Evolutionary conservation across 2,113 vertebrate species (phyloP), one percentile per base, ranked within the genome.

Genomic region (Nothobranchius kuhntae): DNA sequence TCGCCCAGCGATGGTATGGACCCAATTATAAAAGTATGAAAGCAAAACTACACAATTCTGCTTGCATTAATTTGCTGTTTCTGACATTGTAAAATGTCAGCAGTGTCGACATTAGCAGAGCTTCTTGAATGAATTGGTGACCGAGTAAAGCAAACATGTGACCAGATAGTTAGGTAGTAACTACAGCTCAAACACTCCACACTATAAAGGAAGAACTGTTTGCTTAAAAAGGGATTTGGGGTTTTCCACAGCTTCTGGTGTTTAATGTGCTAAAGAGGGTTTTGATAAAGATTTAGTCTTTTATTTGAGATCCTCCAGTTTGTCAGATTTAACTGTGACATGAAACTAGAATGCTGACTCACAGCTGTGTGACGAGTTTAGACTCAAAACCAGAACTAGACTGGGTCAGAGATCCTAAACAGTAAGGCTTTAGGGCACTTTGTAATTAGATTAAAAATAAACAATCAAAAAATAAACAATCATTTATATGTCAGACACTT

Each of bases 151-250:
- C 0, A 17, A 75, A 26, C 76, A 73, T 68, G 57, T 86, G 75
- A 83, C 64, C 26, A 26, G 40, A 35, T 48, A 51, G 75, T 83
- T 73, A 78, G 50, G 52, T 17, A 74, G 65, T 83, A 78, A 78
- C 82, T 42, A 0, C 21, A 53, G 59, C 38, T 75, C 62, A 67
- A 82, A 77, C 57, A 61, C 21, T n/a, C 47, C 51, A 58, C 60
- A 54, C 30, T 24, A 61, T 50, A 13, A 53, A 54, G 26, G 3
- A 70, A 24, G 40, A 4, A 38, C 47, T 58, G 48, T 46, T 26
- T 53, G 30, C 30, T 4, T 38, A 0, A 7, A 9, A 46, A 48
- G 61, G 13, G 9, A 54, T 38, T 42, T 52, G 8, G 6, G 24
- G 40, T 44, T 69, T 63, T 45, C 8, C 53, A 11, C 7, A 21